Percentiles rank a stretch among this genome's conserved stretches.
phyloP scores from a whole-genome alignment of 2,888 invertebrate genomes.

The Caenorhabditis panamensis region DNA sequence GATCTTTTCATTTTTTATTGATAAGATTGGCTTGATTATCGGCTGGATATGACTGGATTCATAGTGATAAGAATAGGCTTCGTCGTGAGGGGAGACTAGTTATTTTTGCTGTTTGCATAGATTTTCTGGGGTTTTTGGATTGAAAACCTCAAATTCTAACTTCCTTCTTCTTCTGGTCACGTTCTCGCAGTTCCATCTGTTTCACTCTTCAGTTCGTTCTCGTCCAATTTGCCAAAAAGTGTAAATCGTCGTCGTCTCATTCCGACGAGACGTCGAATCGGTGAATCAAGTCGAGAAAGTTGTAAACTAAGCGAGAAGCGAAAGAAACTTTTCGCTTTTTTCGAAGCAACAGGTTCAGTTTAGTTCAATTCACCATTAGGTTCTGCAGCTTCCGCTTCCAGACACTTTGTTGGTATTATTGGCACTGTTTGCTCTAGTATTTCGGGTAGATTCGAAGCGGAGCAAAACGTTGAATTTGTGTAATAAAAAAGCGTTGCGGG shows the following conservation, averaged over 20 bases:
- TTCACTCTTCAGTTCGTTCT: no score
- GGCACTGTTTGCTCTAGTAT: no score
- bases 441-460: not conserved
- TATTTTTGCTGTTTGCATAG: not conserved
- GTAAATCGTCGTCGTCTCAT: no score
- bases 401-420: no score
- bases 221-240: no score
- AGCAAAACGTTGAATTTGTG: not conserved
- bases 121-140: no score
- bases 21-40: not conserved
- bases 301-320: slow-evolving; percentile 29
- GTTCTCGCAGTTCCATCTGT: no score
- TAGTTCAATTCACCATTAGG: no score
- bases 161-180: no score
- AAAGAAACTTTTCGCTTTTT: slow-evolving; percentile 17
- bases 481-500: slow-evolving; percentile 3
- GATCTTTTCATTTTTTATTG: not conserved
- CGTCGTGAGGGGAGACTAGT: not conserved
- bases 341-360: no score
- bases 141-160: no score
- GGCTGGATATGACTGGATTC: not conserved
- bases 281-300: not conserved
- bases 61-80: not conserved
- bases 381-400: no score
- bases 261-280: not conserved